phyloP scores from a whole-genome alignment of 1,140 invertebrate genomes.

The Palaemon carinicauda region DNA sequence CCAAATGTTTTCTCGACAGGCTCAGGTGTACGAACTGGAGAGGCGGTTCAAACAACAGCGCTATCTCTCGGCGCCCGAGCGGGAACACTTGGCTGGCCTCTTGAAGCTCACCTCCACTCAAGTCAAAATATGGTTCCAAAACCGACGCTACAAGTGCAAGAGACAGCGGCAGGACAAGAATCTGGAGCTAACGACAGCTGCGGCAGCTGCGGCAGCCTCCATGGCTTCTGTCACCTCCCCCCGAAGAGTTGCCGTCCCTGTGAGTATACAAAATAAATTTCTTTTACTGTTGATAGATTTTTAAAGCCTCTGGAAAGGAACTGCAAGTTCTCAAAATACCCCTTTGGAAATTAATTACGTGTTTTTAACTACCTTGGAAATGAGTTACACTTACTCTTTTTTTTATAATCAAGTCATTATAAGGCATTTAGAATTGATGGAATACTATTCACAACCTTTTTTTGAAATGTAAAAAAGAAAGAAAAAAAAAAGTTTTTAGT shows the following conservation, averaged over 20 bases:
- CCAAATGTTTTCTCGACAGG: not conserved
- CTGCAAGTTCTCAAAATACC: too few relatives aligned
- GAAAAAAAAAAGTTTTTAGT: too few relatives aligned
- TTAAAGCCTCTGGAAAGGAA: too few relatives aligned
- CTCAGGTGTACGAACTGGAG: constrained; percentile 59
- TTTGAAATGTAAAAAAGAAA: too few relatives aligned
- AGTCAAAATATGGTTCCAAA: constrained; percentile 93
- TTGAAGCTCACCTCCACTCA: constrained; percentile 77
- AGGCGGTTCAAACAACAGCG: constrained; percentile 93
- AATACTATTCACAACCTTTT: too few relatives aligned
- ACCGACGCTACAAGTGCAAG: constrained; percentile 96
- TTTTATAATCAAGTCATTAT: too few relatives aligned
- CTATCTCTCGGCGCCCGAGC: constrained; percentile 93
- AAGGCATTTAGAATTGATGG: too few relatives aligned
- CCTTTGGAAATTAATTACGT: too few relatives aligned
- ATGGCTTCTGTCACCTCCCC: constrained; percentile 54
- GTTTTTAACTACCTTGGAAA: too few relatives aligned
- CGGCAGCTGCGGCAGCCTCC: constrained; percentile 45
- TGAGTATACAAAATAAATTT: constrained; percentile 19
- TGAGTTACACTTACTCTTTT: too few relatives aligned
- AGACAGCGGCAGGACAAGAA: constrained; percentile 59
- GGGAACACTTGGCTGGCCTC: constrained; percentile 92
- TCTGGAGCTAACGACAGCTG: constrained; percentile 60
- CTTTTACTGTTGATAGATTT: not conserved
- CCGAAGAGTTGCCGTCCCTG: constrained; percentile 52